A percentile compares a stretch with the other conserved stretches of the same genome.
Conservation (phyloP, 2,888 invertebrate species). For the Himalopsyche kuldschensis region DNA sequence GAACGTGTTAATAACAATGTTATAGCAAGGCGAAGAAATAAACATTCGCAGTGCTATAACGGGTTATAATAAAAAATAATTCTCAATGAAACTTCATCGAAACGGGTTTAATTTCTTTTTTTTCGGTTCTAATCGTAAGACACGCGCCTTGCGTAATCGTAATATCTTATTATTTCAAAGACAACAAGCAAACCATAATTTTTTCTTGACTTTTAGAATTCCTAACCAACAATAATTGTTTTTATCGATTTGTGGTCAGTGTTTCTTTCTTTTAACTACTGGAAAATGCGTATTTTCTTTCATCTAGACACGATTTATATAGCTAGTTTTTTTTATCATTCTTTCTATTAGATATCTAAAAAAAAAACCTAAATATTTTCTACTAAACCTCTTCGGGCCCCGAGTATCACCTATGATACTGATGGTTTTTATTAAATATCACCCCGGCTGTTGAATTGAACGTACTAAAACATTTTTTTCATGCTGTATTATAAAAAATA, state of each 20-base stretch:
- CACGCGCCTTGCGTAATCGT: background rate
- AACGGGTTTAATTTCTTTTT: background rate
- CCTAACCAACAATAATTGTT: background rate
- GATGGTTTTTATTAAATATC: too few relatives aligned
- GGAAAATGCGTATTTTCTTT: background rate
- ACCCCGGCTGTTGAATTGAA: too few relatives aligned
- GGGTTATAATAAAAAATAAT: background rate
- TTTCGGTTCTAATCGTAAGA: background rate
- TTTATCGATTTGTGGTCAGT: background rate
- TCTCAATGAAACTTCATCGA: background rate
- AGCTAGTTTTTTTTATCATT: background rate
- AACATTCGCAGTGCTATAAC: background rate
- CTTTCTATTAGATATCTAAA: too few relatives aligned
- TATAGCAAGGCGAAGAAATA: background rate
- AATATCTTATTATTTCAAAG: background rate
- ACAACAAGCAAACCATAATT: background rate
- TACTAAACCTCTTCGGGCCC: too few relatives aligned
- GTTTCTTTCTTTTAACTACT: background rate
- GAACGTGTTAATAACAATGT: background rate
- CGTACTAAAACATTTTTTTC: too few relatives aligned
- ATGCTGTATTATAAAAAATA: too few relatives aligned
- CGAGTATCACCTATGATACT: too few relatives aligned
- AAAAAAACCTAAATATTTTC: too few relatives aligned
- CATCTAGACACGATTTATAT: background rate
- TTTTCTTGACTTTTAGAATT: background rate